Evolutionary conservation across 2,888 invertebrate genomes (phyloP).

Genomic region (Coelinius sp.): DNA sequence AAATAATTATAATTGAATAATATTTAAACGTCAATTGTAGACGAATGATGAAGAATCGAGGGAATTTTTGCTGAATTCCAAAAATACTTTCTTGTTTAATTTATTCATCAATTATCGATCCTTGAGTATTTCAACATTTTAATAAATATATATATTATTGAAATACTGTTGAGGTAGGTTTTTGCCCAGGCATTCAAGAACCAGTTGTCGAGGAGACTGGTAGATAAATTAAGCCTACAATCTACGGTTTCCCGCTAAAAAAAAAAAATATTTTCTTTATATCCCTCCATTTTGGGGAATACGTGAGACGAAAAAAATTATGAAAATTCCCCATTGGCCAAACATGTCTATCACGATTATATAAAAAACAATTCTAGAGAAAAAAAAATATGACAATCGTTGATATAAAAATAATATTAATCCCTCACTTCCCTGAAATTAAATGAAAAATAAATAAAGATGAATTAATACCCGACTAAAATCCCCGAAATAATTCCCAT

Average conservation of each 20-base stretch:
- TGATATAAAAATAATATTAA: background rate
- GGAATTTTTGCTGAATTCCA: background rate
- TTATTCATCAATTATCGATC: background rate
- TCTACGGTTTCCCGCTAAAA: background rate
- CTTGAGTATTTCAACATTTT: background rate
- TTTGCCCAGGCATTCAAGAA: background rate
- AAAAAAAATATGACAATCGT: background rate
- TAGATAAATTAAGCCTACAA: background rate
- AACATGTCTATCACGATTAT: background rate
- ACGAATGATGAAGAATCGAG: too few species aligned
- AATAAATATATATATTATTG: background rate
- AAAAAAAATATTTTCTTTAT: background rate
- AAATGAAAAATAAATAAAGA: background rate
- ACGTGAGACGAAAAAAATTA: background rate
- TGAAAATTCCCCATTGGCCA: background rate
- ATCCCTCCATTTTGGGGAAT: background rate
- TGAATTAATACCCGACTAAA: background rate
- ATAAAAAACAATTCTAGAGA: background rate
- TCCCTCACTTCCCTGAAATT: background rate
- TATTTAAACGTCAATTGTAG: too few species aligned
- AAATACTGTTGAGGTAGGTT: slow-evolving; percentile 10
- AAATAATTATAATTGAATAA: too few species aligned
- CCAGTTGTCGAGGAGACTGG: background rate
- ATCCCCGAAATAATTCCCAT: background rate
- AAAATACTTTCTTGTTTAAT: background rate